Percentiles rank a stretch among this genome's conserved stretches.
phyloP scores from a whole-genome alignment of 2,797 vertebrate genomes.

The Nyctibius grandis region DNA sequence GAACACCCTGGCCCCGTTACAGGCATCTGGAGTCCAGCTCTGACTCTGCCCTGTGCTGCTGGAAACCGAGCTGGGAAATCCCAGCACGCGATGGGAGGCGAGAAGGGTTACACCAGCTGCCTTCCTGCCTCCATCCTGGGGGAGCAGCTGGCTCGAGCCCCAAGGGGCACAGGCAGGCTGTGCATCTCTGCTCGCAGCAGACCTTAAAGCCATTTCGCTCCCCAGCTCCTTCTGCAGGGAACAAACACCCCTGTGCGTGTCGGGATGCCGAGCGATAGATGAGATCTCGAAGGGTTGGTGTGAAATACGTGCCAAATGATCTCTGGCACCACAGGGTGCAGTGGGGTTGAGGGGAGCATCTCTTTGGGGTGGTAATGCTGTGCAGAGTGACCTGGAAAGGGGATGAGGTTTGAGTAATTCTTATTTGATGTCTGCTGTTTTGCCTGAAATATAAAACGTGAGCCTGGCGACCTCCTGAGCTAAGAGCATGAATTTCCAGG shows the following conservation, averaged over 20 bases:
- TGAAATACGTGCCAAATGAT: background rate
- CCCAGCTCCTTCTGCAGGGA: background rate
- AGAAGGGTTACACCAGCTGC: fast-evolving
- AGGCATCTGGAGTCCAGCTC: background rate
- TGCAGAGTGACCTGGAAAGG: background rate
- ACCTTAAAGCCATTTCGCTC: too few species aligned
- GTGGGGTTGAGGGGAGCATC: background rate
- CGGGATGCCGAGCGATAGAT: fast-evolving
- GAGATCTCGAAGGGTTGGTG: background rate
- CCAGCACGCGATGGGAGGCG: background rate
- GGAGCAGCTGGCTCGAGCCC: background rate
- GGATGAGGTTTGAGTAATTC: background rate
- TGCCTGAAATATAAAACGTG: background rate
- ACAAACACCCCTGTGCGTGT: fast-evolving
- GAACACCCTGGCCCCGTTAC: background rate
- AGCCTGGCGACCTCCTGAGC: background rate
- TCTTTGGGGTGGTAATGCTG: background rate
- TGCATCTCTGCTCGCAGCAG: background rate
- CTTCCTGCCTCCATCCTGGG: background rate
- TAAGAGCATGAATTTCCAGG: background rate
- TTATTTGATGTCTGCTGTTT: background rate
- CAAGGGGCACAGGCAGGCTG: fast-evolving
- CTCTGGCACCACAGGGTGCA: fast-evolving
- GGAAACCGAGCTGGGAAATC: background rate
- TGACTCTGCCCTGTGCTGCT: background rate